Conservation (phyloP, 2,797 vertebrate genomes). For the Bradypodion pumilum region DNA sequence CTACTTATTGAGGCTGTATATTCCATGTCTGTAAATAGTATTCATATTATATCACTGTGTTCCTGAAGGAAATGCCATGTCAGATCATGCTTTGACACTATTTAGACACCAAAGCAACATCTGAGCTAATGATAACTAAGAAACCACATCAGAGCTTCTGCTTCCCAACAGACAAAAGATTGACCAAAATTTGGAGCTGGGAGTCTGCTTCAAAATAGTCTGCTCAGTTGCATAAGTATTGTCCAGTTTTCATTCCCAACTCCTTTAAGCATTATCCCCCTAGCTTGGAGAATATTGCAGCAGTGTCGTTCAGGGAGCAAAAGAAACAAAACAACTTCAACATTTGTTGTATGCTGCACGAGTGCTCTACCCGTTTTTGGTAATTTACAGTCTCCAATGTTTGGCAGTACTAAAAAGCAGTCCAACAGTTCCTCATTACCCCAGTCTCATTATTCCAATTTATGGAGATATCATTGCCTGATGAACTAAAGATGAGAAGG, state of each 20-base stretch:
- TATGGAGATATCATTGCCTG: slow-evolving; percentile 9
- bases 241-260: not conserved
- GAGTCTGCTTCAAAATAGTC: not conserved
- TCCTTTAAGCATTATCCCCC: not conserved
- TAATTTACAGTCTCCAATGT: not conserved
- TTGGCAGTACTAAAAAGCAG: not conserved
- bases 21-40: not conserved
- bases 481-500: not conserved
- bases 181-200: not conserved
- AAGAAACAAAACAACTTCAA: not conserved
- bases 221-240: not conserved
- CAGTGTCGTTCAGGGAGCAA: not conserved
- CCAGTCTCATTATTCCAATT: slow-evolving; percentile 4
- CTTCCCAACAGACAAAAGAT: not conserved
- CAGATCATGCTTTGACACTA: not conserved
- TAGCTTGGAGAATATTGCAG: not conserved
- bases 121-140: not conserved
- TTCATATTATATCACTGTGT: not conserved
- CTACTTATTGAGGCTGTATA: not conserved
- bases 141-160: not conserved
- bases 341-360: not conserved
- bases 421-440: not conserved
- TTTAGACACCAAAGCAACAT: not conserved
- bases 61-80: not conserved
- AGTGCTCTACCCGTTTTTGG: not conserved